A percentile compares a stretch with the other conserved stretches of the same genome.
Conservation (phyloP, 2,797 vertebrate genomes). For the Carapus acus region DNA sequence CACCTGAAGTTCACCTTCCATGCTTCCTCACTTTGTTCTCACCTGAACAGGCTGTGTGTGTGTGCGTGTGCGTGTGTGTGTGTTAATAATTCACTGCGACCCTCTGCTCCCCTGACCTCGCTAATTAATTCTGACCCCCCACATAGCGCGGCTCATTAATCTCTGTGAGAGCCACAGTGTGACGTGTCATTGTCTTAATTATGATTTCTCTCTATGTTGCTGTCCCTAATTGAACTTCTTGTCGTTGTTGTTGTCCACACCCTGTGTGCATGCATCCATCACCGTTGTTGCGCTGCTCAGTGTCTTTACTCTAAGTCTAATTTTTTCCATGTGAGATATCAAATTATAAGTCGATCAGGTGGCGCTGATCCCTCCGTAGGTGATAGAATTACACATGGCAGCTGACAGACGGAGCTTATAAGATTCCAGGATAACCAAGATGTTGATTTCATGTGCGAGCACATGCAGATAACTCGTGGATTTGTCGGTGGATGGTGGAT, state of each 20-base stretch:
- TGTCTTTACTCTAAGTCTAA: neutral
- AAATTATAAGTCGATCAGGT: constrained; percentile 7
- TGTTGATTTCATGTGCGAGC: too few species aligned
- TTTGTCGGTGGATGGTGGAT: too few species aligned
- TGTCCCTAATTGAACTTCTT: constrained; percentile 10
- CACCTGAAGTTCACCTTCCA: constrained; percentile 30
- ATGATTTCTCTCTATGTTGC: constrained; percentile 38
- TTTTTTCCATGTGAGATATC: constrained; percentile 21
- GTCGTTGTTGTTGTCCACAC: constrained; percentile 25
- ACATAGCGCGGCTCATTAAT: constrained; percentile 49
- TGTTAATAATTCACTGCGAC: constrained; percentile 68
- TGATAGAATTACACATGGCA: constrained; percentile 32
- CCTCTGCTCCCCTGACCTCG: constrained; percentile 60
- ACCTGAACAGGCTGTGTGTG: constrained; percentile 39
- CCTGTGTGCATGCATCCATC: constrained; percentile 1
- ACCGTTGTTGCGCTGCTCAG: constrained; percentile 9
- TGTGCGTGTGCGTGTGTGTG: constrained; percentile 25
- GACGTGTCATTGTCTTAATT: constrained; percentile 38
- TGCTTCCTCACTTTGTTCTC: constrained; percentile 43
- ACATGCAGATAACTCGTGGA: too few species aligned
- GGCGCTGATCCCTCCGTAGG: constrained; percentile 25
- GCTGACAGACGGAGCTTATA: constrained; percentile 18
- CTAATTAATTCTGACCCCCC: constrained; percentile 61
- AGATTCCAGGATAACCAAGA: too few species aligned
- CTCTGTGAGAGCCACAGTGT: constrained; percentile 36